Evolutionary conservation across 1,140 invertebrate species (phyloP).

Genomic region (Brachionus angularis): DNA sequence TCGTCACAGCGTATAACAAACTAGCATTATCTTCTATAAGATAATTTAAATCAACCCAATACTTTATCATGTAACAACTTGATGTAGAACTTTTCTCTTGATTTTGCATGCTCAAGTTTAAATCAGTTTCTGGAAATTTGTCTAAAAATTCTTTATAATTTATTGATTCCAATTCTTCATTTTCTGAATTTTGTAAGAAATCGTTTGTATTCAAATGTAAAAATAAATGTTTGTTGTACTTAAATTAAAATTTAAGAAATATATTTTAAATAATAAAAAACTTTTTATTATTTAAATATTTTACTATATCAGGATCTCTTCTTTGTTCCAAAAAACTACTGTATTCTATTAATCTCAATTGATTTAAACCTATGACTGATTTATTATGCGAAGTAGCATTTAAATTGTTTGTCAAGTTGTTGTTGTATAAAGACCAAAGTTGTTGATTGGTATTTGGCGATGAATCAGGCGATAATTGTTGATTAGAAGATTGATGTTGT

Average conservation of each 20-base stretch:
- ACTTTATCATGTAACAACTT: conserved; percentile 76
- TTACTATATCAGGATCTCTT: conserved; percentile 34
- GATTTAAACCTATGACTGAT: conserved; percentile 18
- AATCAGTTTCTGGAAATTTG: conserved; percentile 43
- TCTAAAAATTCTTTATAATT: conserved; percentile 33
- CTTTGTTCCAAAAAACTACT: conserved; percentile 18
- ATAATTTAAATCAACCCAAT: conserved; percentile 69
- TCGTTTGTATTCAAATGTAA: conserved; percentile 34
- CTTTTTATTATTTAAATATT: too few relatives aligned
- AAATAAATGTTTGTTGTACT: conserved; percentile 40
- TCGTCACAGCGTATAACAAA: conserved; percentile 19
- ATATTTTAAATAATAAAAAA: too few relatives aligned
- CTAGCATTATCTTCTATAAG: conserved; percentile 10
- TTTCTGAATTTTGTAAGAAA: background rate
- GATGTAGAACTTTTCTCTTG: conserved; percentile 11
- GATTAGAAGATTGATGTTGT: too few relatives aligned
- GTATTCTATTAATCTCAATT: conserved; percentile 23
- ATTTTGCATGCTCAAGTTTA: background rate
- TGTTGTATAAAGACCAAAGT: conserved; percentile 25
- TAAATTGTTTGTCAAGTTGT: background rate
- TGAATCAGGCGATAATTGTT: conserved; percentile 14
- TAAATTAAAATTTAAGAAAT: background rate
- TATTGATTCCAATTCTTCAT: conserved; percentile 42
- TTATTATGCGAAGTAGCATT: background rate
- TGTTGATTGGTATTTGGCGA: conserved; percentile 27